Evolutionary conservation across 2,113 vertebrate genomes (phyloP), one percentile per base, ranked within the genome.

Genomic region (Oenanthe oenanthe): DNA sequence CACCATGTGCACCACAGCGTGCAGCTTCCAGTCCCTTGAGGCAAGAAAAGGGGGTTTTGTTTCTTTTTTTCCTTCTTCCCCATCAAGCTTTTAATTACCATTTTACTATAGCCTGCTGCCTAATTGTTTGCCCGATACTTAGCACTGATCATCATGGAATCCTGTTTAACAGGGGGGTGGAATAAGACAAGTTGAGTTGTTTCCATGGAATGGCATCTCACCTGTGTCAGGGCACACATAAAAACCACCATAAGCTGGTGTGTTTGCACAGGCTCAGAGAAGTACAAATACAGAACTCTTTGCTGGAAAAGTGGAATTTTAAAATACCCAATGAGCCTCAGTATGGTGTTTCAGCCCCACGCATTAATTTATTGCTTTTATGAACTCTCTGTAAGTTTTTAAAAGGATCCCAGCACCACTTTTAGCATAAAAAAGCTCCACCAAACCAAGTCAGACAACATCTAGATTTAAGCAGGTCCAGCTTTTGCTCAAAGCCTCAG

Each of bases 1-100:
- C 79, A 80, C 84, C 94, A 88, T 95, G 94, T 97, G 96, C 93
- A 94, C 89, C 92, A 67, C 95, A 94, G 96, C 92, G 73, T 95
- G 92, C 90, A 94, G 95, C 93, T 82, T 90, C 88, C 76, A 92
- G 47, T 92, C 95, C 94, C 94, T 67, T 77, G 93, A 73, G 96
- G 93, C 93, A 90, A 78, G 73, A 91, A 83, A 47, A 47, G 38
- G 45, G 24, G 18, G 61, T 74, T 51, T 91, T 66, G 26, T 74
- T n/a, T 45, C 48, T 56, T 68, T 61, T 60, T 47, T 45, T 47
- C 8, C 48, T 77, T 58, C 25, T 76, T 77, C 88, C 86, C 85
- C 78, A 93, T 65, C 85, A 77, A 88, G 90, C 82, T 88, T 80
- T 92, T 90, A 90, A 89, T 94, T 62, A 88, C 61, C 78, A 77